Conservation (phyloP, 2,888 invertebrate genomes). For the Hyalella azteca region DNA sequence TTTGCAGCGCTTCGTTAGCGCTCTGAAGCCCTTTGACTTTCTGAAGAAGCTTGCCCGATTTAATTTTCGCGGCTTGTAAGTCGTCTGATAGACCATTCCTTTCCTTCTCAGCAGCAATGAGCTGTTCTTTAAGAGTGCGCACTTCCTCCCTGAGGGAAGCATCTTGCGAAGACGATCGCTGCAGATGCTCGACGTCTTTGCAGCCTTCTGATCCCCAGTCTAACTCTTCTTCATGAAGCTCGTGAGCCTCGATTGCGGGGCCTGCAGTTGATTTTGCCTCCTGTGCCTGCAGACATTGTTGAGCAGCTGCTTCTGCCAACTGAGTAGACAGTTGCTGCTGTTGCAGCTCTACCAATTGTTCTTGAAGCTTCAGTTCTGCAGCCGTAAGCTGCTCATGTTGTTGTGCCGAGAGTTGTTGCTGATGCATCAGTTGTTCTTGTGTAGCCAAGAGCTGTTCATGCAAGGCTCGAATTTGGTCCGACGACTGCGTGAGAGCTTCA, state of each 20-base stretch:
- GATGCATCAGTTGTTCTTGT: background rate
- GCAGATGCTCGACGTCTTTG: slow-evolving; percentile 54
- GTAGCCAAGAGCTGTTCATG: background rate
- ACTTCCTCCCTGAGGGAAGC: slow-evolving; percentile 49
- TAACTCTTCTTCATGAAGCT: slow-evolving; percentile 44
- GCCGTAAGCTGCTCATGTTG: slow-evolving; percentile 34
- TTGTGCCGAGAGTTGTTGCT: slow-evolving; percentile 33
- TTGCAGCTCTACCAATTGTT: slow-evolving; percentile 38
- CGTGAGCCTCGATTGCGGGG: background rate
- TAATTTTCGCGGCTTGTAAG: slow-evolving; percentile 72
- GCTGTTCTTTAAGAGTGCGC: slow-evolving; percentile 49
- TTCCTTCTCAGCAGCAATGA: slow-evolving; percentile 55
- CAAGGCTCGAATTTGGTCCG: background rate
- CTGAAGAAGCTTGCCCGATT: slow-evolving; percentile 78
- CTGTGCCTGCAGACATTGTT: background rate
- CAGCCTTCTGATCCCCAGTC: slow-evolving; percentile 56
- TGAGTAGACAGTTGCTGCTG: background rate
- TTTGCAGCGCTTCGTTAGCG: slow-evolving; percentile 63
- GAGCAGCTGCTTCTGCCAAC: background rate
- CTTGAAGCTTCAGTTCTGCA: slow-evolving; percentile 39
- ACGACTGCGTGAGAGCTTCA: background rate
- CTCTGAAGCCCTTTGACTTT: slow-evolving; percentile 83
- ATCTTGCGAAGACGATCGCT: slow-evolving; percentile 48
- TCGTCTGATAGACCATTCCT: slow-evolving; percentile 67
- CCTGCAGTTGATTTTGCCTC: background rate